These are phyloP conservation scores for Popillia japonica DNA, from an alignment of 1,140 invertebrate genomes.

Conservation along the genomic window DNA sequence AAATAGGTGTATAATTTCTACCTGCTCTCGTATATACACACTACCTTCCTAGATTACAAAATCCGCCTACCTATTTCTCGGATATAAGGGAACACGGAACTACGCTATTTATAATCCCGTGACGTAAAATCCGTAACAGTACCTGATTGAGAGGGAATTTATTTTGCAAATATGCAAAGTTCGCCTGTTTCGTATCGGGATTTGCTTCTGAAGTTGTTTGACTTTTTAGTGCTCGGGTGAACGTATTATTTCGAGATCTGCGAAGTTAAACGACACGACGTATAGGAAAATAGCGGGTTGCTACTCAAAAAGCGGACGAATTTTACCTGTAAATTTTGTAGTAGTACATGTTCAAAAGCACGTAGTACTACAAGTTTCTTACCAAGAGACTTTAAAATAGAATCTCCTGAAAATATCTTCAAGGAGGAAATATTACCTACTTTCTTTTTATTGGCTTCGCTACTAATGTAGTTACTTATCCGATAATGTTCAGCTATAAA, in stretches of 20 bases:
- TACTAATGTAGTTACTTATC: no score
- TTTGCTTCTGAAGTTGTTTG: conserved; percentile 6
- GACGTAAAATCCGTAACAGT: conserved; percentile 29
- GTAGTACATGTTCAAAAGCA: not conserved
- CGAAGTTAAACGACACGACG: not conserved
- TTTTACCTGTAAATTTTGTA: not conserved
- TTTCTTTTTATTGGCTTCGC: no score
- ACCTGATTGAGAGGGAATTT: conserved; percentile 8
- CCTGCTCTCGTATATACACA: not conserved
- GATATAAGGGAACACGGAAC: not conserved
- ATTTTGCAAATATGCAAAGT: conserved; percentile 22
- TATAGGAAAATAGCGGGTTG: not conserved
- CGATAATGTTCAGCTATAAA: no score
- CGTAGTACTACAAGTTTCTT: not conserved
- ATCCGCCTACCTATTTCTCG: not conserved
- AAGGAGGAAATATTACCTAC: no score
- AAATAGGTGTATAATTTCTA: conserved; percentile 29
- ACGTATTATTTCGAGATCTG: not conserved
- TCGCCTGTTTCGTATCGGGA: conserved; percentile 19
- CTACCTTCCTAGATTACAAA: not conserved
- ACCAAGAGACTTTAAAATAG: no score
- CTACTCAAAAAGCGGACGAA: not conserved
- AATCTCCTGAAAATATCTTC: no score
- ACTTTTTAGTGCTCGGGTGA: not conserved
- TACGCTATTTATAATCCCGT: conserved; percentile 24